A percentile compares a stretch with the other conserved stretches of the same genome.
Conservation (phyloP, 2,113 vertebrate species). For the Malurus elegans region DNA sequence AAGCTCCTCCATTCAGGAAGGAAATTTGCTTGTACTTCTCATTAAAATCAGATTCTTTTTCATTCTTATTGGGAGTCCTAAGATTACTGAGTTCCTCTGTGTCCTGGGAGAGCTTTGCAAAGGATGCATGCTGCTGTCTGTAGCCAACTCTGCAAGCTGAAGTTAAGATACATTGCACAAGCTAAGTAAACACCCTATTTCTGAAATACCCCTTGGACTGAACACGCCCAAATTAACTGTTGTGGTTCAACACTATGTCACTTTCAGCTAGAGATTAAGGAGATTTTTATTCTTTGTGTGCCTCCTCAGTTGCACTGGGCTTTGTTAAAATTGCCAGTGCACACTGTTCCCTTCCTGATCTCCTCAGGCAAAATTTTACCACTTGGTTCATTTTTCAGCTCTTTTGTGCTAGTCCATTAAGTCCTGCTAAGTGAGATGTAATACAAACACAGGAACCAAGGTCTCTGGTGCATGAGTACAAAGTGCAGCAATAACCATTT, state of each 20-base stretch:
- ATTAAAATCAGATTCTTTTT: neutral
- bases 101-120: neutral
- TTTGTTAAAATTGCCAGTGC: neutral
- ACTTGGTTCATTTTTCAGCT: neutral
- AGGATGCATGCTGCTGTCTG: neutral
- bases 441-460: neutral
- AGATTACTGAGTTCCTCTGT: neutral
- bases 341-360: neutral
- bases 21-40: neutral
- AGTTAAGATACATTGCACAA: neutral
- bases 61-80: neutral
- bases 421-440: neutral
- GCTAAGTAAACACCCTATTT: neutral
- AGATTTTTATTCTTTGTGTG: rapidly evolving
- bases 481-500: neutral
- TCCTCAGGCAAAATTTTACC: neutral
- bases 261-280: neutral
- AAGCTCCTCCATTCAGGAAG: neutral
- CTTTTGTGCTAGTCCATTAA: neutral
- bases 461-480: neutral
- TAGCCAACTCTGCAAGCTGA: neutral
- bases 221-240: neutral
- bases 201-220: neutral
- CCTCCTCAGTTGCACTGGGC: neutral
- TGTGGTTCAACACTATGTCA: neutral